Evolutionary conservation across 2,797 vertebrate genomes (phyloP), one percentile per base, ranked within the genome.

Genomic region (Sebastolobus altivelis): DNA sequence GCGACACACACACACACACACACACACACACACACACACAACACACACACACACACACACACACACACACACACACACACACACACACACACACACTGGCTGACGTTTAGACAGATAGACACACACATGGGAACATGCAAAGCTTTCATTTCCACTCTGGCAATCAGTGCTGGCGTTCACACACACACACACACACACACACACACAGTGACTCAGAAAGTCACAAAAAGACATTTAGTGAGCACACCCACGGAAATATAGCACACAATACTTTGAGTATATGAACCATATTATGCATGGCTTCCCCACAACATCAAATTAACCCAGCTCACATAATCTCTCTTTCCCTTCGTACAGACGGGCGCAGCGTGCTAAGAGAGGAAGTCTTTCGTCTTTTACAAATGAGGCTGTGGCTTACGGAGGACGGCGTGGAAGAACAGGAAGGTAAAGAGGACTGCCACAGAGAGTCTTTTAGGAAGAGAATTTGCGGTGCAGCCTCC

Each of bases 321-420:
- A 86, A 89, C 80, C 54, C 37, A 43, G 84, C 78, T 89, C 75
- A 66, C 69, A 88, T 83, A 81, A 91, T 89, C 82, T 83, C 71
- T 22, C 1, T 14, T 25, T 2, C 40, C 60, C 74, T 72, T 72
- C 16, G 8, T 60, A 22, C 56, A 84, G 60, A 83, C 70, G 25
- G 68, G 46, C 12, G 22, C 60, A 63, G 65, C 9, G 4, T 79
- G 79, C 72, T 61, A 37, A 66, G 65, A 67, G 68, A 84, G 33
- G 16, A 54, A 22, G 62, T 68, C 68, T 87, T 87, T 88, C 72
- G 75, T 88, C 65, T 80, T 79, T 83, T 75, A 79, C 72, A 90
- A 85, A 93, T 84, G 82, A 89, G 83, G 65, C 63, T 77, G 69
- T 37, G 85, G 82, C 73, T 84, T 72, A 56, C 54, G 59, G 75